Base-by-base conservation (phyloP, 2,888 invertebrate species). In the Trissoscelio sp. region DNA sequence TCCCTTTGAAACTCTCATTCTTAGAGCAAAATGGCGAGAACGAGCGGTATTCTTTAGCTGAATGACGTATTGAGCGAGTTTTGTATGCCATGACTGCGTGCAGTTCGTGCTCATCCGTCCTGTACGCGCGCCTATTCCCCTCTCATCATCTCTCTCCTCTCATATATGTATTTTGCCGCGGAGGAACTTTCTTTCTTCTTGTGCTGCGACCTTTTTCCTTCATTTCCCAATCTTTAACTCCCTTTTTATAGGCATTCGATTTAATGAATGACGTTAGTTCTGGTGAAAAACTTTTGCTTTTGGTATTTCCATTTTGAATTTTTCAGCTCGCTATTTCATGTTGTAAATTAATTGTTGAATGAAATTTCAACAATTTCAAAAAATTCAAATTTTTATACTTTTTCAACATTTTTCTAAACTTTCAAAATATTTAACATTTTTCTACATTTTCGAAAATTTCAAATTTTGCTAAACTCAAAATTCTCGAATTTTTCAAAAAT, bases 1-100 rank as follows among this genome's bases (percentile, higher is more conserved):
- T 91, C 90, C 90, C 90, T 91, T 91, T 91, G 91, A 91, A 91
- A 91, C 89, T 91, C 89, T 90, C 89, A 91, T 91, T 91, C 91
- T 88, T 87, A 87, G 86, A 89, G 88, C 86, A 89, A 88, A 89
- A 89, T 89, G 89, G 89, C 88, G 89, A 90, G 89, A 90, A 90
- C 89, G 90, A 91, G 88, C 88, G 85, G 90, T 91, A 90, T 91
- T 91, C 90, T 90, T 89, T 87, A 87, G 86, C 86, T 90, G 91
- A 91, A 91, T 91, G 91, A 91, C 90, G 91, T 90, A 91, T 91
- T 90, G 91, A 91, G 89, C 88, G 90, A 90, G 90, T 89, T 90
- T 91, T 90, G 90, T 90, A 90, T 89, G 88, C 88, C 87, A 85
- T 87, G 86, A 84, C 87, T 87, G 86, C 86, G 85, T 85, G 84